Evolutionary conservation across 2,888 invertebrate species (phyloP), one percentile per base, ranked within the genome.

Genomic region (Bibio marci): DNA sequence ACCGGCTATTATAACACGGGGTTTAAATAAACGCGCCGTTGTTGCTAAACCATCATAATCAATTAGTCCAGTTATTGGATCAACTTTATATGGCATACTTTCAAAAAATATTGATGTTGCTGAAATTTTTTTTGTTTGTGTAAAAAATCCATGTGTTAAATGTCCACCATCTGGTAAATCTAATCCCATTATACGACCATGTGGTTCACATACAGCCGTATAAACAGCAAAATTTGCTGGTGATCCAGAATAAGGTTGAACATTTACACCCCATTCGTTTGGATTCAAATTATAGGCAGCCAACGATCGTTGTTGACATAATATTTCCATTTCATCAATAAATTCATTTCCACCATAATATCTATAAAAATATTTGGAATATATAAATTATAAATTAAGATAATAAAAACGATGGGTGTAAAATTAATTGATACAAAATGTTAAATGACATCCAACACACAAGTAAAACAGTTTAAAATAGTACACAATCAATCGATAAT

Each of bases 101-200:
- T 97, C 94, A 58, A 97, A 97, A 68, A 90, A 98, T 44, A 95
- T 80, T 0, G 95, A 94, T 0, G 95, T 94, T 7, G 94, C 94
- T 0, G 95, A 97, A 43, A 97, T 86, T 62, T 83, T 87, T 59
- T 88, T 92, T 8, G 67, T 77, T 7, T 77, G 67, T 1, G 94
- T 94, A 66, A 87, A 86, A 62, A 94, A 95, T 19, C 82, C 82
- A 50, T 91, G 90, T 5, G 88, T 88, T 45, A 90, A 72, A 64
- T 98, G 97, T 1, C 97, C 97, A 47, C 97, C 97, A 57, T 98
- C 95, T 2, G 94, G 92, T 42, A 97, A 66, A 63, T 97, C 92
- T 38, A 97, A 64, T 0, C 91, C 86, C 97, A 97, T 97, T 50
- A 97, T 92, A 41, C 95, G 72, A 35, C 88, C 94, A 60, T 94